A percentile compares a stretch with the other conserved stretches of the same genome.
Evolutionary conservation across 2,797 vertebrate species (phyloP).

Genomic region (Spinus olivaceus): DNA sequence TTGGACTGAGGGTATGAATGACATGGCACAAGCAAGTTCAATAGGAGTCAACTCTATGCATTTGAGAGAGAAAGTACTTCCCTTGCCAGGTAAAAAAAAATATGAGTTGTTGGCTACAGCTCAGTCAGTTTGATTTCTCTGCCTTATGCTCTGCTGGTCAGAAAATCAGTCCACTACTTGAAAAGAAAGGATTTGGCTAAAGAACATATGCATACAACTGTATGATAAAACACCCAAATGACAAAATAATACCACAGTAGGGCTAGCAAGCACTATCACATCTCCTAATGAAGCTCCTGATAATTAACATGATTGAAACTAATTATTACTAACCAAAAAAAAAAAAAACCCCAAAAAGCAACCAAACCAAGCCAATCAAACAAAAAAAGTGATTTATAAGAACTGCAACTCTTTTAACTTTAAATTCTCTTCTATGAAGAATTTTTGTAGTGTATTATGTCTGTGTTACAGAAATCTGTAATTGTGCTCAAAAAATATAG

Average conservation of each 20-base stretch:
- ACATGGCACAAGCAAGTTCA: background rate
- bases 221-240: background rate
- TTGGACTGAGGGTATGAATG: background rate
- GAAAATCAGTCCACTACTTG: background rate
- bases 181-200: background rate
- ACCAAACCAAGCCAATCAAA: background rate
- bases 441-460: background rate
- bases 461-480: background rate
- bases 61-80: background rate
- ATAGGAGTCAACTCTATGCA: background rate
- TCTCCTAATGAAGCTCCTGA: background rate
- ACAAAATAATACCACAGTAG: background rate
- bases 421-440: background rate
- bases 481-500: background rate
- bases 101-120: background rate
- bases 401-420: background rate
- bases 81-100: background rate
- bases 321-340: background rate
- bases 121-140: background rate
- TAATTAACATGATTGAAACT: background rate
- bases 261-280: background rate
- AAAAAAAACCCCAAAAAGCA: no score
- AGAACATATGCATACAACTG: background rate
- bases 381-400: background rate
- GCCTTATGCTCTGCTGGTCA: background rate